A percentile compares a stretch with the other conserved stretches of the same genome.
Evolutionary conservation across 2,113 vertebrate genomes (phyloP).

Genomic region (Prietella phreatophila): DNA sequence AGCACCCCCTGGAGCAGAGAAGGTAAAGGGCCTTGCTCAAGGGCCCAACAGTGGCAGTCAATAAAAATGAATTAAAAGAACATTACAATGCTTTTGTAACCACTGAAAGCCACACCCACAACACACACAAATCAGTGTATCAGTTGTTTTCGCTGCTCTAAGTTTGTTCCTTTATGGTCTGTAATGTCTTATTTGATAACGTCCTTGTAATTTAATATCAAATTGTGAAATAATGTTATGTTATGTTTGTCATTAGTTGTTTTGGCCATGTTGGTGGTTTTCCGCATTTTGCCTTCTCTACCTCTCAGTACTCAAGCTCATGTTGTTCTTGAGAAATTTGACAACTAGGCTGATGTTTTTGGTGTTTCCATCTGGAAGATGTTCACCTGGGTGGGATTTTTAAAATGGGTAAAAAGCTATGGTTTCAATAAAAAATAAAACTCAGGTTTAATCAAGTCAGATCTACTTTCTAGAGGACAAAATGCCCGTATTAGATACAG

Average conservation of each 20-base stretch:
- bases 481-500: background rate
- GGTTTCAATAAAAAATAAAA: background rate
- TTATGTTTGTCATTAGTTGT: background rate
- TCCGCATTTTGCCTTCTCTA: background rate
- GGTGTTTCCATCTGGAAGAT: background rate
- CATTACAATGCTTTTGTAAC: background rate
- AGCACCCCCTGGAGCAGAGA: too few relatives aligned
- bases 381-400: background rate
- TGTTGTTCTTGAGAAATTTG: background rate
- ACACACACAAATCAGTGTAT: background rate
- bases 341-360: background rate
- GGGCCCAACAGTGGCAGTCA: background rate
- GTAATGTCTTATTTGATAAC: background rate
- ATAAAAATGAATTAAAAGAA: background rate
- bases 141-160: background rate
- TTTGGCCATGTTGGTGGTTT: background rate
- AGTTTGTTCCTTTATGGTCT: background rate
- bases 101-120: background rate
- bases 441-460: background rate
- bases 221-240: background rate
- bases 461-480: background rate
- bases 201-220: background rate
- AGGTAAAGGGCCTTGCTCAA: too few relatives aligned
- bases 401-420: background rate
- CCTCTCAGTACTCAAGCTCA: background rate